These are phyloP conservation scores for Fregetta grallaria DNA, from an alignment of 2,113 vertebrate species.

Conservation along the genomic window DNA sequence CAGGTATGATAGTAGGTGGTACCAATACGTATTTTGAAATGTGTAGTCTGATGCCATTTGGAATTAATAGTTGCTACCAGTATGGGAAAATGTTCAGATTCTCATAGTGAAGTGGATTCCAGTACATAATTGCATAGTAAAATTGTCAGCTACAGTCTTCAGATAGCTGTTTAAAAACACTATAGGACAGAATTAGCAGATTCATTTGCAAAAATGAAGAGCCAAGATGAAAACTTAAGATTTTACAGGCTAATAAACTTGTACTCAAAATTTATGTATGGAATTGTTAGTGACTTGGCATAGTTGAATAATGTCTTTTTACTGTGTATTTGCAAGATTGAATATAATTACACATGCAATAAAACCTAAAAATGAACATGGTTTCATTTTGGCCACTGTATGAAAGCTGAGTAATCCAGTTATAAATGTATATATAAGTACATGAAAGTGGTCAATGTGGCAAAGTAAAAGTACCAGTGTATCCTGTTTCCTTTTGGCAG, in stretches of 20 bases:
- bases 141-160: neutral
- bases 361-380: neutral
- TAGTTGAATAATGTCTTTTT: neutral
- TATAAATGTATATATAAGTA: neutral
- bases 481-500: neutral
- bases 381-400: neutral
- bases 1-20: neutral
- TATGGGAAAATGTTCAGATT: neutral
- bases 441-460: neutral
- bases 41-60: neutral
- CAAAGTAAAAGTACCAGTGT: neutral
- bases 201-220: neutral
- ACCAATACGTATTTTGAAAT: neutral
- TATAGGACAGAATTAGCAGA: neutral
- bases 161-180: neutral
- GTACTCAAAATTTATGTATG: neutral
- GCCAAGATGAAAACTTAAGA: neutral
- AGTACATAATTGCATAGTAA: neutral
- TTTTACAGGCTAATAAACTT: neutral
- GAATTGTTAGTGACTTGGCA: neutral
- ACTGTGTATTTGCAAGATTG: neutral
- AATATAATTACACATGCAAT: neutral
- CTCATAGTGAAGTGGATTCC: neutral
- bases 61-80: neutral
- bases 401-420: neutral